Evolutionary conservation across 2,113 vertebrate species (phyloP), one percentile per base, ranked within the genome.

Genomic region (Scatophagus argus): DNA sequence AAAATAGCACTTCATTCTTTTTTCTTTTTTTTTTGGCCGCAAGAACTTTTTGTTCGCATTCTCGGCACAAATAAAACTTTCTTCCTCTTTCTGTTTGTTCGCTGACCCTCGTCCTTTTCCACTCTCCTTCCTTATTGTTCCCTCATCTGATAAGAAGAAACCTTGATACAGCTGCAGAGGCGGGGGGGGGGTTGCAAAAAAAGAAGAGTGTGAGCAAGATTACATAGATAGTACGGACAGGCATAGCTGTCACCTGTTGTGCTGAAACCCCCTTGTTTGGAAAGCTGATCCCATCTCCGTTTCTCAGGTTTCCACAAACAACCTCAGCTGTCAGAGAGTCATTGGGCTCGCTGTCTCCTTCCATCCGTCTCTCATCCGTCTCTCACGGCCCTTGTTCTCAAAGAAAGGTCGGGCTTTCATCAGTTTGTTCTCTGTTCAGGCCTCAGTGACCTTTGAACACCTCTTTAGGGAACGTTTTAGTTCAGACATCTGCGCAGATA

Each of bases 241-340:
- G 21, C 80, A n/a, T 52, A 8, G 51, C 85, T 10, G 27, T 89
- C 88, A 91, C 91, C 90, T 88, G 88, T 83, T 86, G 81, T 59
- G 36, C 83, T 61, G 25, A 74, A 80, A 73, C 54, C 72, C 55
- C 79, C 74, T 73, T 64, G 84, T 89, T 89, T 73, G 65, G 87
- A 71, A 83, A 87, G 72, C 72, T 41, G 78, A 88, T 71, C 70
- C 61, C 46, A 11, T 82, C 87, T 83, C 46, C 6, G 0, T 78
- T 83, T 69, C 87, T 91, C 82, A 14, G 60, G 72, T 89, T 90
- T 89, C 89, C 65, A 58, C 86, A 84, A 87, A 84, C 89, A 79
- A 39, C 76, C 62, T 91, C 90, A 91, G 86, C 89, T 93, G 91
- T 89, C 59, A 6, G 55, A 32, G 44, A 62, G 56, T 43, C 29